A percentile compares a stretch with the other conserved stretches of the same genome.
These are phyloP conservation scores for Pachycephus smyrnensis DNA, from an alignment of 2,888 invertebrate species.

Conservation along the genomic window DNA sequence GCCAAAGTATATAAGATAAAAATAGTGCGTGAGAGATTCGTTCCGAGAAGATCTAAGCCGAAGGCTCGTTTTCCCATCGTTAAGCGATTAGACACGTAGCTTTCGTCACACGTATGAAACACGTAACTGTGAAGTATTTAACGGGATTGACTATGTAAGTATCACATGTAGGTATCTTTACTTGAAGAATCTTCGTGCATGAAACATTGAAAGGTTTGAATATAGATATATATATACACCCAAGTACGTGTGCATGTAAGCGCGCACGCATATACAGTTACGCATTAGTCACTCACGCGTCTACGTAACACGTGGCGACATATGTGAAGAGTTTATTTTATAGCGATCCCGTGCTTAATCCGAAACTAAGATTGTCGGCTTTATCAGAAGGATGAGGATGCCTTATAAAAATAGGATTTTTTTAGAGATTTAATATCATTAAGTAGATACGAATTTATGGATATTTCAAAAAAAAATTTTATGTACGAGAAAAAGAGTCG, in stretches of 20 bases:
- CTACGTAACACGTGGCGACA: neutral
- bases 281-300: neutral
- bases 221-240: neutral
- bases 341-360: conserved; percentile 29
- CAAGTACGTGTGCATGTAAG: neutral
- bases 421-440: neutral
- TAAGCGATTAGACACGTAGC: conserved; percentile 47
- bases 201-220: neutral
- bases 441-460: neutral
- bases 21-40: conserved; percentile 18
- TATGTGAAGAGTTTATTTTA: conserved; percentile 25
- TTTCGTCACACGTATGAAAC: neutral
- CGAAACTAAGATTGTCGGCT: conserved; percentile 21
- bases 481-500: too few species aligned
- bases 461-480: neutral
- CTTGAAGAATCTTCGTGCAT: neutral
- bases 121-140: neutral
- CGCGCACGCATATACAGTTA: neutral
- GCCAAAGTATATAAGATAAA: conserved; percentile 4
- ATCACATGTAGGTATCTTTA: neutral
- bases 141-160: neutral
- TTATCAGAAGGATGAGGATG: neutral
- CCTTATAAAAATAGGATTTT: conserved; percentile 13
- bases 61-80: conserved; percentile 53
- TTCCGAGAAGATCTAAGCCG: conserved; percentile 15